Conservation (phyloP, 2,797 vertebrate genomes). For the Crocidura indochinensis region DNA sequence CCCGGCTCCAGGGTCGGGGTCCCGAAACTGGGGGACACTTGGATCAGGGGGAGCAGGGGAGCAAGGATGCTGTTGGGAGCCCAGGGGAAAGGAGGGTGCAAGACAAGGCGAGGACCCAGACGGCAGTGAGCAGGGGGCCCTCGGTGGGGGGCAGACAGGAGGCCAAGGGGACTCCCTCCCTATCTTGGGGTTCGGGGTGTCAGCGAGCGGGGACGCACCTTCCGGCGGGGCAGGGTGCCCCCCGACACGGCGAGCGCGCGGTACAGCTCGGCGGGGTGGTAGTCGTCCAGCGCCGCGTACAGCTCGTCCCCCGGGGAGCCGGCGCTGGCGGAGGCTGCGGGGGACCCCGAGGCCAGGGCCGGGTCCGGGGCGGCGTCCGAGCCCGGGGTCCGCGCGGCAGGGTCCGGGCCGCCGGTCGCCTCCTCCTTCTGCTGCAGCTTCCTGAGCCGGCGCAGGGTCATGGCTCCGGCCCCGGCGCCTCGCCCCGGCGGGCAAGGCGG, state of each 20-base stretch:
- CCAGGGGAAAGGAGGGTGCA: background rate
- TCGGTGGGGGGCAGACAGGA: background rate
- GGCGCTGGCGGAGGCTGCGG: constrained; percentile 74
- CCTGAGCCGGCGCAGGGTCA: constrained; percentile 96
- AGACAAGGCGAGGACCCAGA: background rate
- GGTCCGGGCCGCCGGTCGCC: constrained; percentile 81
- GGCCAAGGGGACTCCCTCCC: background rate
- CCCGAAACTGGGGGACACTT: no score
- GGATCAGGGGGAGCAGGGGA: no score
- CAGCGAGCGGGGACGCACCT: constrained; percentile 88
- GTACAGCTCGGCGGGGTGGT: constrained; percentile 91
- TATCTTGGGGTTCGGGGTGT: no score
- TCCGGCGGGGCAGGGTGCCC: constrained; percentile 95
- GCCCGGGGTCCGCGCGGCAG: constrained; percentile 86
- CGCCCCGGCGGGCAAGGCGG: background rate
- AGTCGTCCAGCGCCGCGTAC: constrained; percentile 93
- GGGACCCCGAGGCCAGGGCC: constrained; percentile 85
- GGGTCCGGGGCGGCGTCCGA: constrained; percentile 84
- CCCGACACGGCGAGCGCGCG: constrained; percentile 95
- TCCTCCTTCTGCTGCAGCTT: constrained; percentile 93
- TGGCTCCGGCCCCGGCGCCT: constrained; percentile 79
- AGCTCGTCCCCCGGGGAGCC: constrained; percentile 89
- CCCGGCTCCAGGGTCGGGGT: background rate
- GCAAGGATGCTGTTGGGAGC: background rate
- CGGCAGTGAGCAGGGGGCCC: background rate